phyloP scores from a whole-genome alignment of 2,888 invertebrate genomes.

The Metallyticus violacea region DNA sequence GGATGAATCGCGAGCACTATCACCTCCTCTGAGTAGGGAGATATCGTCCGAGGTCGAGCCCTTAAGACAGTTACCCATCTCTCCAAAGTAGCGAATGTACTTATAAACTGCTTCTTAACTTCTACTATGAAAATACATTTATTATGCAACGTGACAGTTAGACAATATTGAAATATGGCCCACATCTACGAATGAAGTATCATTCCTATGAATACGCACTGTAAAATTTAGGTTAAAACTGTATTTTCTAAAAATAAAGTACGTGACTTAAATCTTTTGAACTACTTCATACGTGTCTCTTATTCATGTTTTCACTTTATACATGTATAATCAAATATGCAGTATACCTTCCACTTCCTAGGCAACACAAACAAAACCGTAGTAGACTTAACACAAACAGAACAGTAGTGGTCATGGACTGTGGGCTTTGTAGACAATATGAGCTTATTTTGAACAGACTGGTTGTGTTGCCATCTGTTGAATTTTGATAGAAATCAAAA shows the following conservation, averaged over 20 bases:
- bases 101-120: not conserved
- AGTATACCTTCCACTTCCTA: not conserved
- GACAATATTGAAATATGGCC: not conserved
- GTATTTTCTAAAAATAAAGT: not conserved
- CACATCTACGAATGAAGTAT: not conserved
- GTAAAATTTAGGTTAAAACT: not conserved
- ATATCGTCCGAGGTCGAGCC: conserved; percentile 63
- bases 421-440: not conserved
- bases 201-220: not conserved
- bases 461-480: not conserved
- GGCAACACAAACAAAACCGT: not conserved
- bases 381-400: not conserved
- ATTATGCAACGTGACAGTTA: not conserved
- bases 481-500: not conserved
- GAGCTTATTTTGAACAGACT: not conserved
- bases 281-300: not conserved
- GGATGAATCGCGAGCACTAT: conserved; percentile 55
- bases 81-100: not conserved
- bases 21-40: conserved; percentile 58
- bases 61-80: conserved; percentile 72
- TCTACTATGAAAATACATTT: not conserved
- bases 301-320: not conserved
- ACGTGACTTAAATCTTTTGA: not conserved
- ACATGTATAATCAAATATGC: not conserved
- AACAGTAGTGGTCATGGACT: not conserved